Conservation (phyloP, 2,888 invertebrate genomes). For the Suillia variegata region DNA sequence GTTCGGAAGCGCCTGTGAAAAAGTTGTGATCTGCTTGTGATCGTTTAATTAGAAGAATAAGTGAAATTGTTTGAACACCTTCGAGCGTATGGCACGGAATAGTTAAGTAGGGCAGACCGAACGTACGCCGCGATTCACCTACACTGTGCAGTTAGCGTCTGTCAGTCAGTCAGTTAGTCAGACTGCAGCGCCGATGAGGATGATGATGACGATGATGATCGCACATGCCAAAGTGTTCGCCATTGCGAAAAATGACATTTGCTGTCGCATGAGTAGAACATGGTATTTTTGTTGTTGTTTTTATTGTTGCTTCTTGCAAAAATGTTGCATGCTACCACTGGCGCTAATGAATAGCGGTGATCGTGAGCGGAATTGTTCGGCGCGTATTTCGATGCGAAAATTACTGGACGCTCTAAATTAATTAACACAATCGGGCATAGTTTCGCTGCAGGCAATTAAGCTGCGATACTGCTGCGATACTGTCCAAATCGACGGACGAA, state of each 20-base stretch:
- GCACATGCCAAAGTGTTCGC: slow-evolving; percentile 37
- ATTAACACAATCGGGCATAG: slow-evolving; percentile 40
- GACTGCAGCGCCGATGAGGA: neutral
- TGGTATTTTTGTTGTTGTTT: no score
- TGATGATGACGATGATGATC: no score
- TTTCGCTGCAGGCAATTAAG: neutral
- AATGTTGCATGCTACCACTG: slow-evolving; percentile 23
- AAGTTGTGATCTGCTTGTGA: slow-evolving; percentile 37
- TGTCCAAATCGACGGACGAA: no score
- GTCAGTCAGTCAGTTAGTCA: no score
- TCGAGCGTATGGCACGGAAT: slow-evolving; percentile 39
- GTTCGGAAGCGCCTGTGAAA: neutral
- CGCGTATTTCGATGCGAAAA: neutral
- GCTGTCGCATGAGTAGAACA: neutral
- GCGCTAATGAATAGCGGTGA: slow-evolving; percentile 52
- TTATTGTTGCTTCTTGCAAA: no score
- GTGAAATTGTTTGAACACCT: slow-evolving; percentile 58
- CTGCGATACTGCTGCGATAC: neutral
- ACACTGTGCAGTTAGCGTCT: neutral
- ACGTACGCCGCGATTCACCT: slow-evolving; percentile 1
- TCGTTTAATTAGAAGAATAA: slow-evolving; percentile 57
- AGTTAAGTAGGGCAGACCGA: slow-evolving; percentile 37
- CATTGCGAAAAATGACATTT: neutral
- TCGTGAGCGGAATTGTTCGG: slow-evolving; percentile 41
- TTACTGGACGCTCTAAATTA: slow-evolving; percentile 39